A percentile compares a stretch with the other conserved stretches of the same genome.
phyloP scores from a whole-genome alignment of 1,140 invertebrate species.

The Cydia fagiglandana region DNA sequence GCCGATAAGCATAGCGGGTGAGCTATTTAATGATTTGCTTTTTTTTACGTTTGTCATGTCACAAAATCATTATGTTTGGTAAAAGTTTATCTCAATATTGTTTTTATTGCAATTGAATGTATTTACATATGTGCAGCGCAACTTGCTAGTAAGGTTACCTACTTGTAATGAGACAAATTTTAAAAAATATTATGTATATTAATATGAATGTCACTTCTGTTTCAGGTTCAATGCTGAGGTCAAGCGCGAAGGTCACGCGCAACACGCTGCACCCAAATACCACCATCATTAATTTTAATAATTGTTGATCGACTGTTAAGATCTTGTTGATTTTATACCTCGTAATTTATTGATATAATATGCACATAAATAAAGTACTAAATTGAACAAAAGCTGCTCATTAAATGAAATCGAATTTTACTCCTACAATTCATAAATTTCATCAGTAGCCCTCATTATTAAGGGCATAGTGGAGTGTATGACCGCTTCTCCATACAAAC shows the following conservation, averaged over 20 bases:
- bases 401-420: background rate
- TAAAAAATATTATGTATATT: too few species aligned
- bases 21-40: background rate
- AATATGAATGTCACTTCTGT: background rate
- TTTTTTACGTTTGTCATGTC: too few species aligned
- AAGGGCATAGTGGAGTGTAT: background rate
- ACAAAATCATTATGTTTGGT: background rate
- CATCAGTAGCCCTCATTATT: background rate
- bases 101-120: too few species aligned
- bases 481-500: too few species aligned
- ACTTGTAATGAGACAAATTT: too few species aligned
- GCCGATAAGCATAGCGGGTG: conserved; percentile 75
- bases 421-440: background rate
- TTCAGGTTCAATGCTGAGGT: conserved; percentile 22
- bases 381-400: background rate
- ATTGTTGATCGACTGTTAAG: background rate
- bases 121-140: too few species aligned
- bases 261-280: conserved; percentile 33
- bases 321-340: conserved; percentile 1
- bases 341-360: conserved; percentile 35
- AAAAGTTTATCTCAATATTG: too few species aligned
- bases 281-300: conserved; percentile 4
- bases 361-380: background rate
- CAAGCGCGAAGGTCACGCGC: conserved; percentile 1
- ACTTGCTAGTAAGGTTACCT: too few species aligned